Evolutionary conservation across 2,888 invertebrate genomes (phyloP).

Genomic region (Parnassius orleans): DNA sequence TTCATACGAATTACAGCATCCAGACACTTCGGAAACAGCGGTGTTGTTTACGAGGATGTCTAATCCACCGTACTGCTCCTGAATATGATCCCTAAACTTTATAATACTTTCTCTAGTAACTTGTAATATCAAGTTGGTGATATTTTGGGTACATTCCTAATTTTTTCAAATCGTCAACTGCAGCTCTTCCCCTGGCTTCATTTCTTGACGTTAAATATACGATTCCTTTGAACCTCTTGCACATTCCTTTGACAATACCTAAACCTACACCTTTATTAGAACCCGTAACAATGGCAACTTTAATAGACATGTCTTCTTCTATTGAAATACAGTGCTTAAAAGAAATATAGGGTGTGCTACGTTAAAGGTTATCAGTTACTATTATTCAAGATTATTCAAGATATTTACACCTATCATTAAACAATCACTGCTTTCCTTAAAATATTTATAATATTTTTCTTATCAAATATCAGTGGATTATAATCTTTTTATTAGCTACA

Average conservation of each 20-base stretch:
- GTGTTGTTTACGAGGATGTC: constrained; percentile 90
- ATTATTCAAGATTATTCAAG: too few relatives aligned
- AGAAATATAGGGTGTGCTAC: too few relatives aligned
- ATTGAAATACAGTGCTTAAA: too few relatives aligned
- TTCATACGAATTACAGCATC: constrained; percentile 39
- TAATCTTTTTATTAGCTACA: too few relatives aligned
- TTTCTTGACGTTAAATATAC: constrained; percentile 86
- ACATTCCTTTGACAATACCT: constrained; percentile 81
- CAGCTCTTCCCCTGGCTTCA: constrained; percentile 46
- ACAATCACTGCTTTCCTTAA: too few relatives aligned
- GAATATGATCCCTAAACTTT: constrained; percentile 78
- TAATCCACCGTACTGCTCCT: constrained; percentile 83
- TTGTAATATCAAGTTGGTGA: constrained; percentile 85
- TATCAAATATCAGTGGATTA: too few relatives aligned
- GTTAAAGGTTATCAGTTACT: too few relatives aligned
- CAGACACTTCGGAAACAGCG: constrained; percentile 77
- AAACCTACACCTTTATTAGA: constrained; percentile 85
- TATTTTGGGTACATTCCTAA: constrained; percentile 73
- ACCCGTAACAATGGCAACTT: constrained; percentile 56
- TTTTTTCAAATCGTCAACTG: constrained; percentile 74
- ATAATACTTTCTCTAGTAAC: constrained; percentile 76
- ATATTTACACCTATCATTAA: too few relatives aligned
- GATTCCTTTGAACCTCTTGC: constrained; percentile 81
- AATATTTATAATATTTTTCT: too few relatives aligned
- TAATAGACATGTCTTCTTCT: too few relatives aligned